Conservation (phyloP, 2,888 invertebrate genomes). For the Corbicula japonica region DNA sequence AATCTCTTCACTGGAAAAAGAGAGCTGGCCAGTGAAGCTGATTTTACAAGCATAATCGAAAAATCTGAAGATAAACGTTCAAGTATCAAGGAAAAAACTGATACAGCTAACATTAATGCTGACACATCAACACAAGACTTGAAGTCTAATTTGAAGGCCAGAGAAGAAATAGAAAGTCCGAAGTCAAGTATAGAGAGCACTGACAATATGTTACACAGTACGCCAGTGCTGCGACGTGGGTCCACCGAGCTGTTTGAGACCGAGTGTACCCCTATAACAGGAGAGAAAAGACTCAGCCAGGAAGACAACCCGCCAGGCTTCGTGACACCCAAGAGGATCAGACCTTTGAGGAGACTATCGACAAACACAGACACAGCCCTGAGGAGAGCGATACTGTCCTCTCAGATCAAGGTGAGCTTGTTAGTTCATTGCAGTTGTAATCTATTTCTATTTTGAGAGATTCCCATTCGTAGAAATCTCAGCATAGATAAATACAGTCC, state of each 20-base stretch:
- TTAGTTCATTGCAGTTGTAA: too few relatives aligned
- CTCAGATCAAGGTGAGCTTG: conserved; percentile 75
- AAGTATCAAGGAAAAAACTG: not conserved
- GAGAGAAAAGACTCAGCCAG: conserved; percentile 31
- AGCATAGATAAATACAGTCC: too few relatives aligned
- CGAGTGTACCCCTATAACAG: conserved; percentile 66
- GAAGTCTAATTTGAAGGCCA: not conserved
- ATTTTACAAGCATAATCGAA: conserved; percentile 18
- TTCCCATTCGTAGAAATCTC: too few relatives aligned
- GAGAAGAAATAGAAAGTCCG: not conserved
- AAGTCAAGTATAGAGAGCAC: not conserved
- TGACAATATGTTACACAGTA: conserved; percentile 55
- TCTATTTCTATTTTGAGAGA: too few relatives aligned
- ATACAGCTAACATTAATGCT: not conserved
- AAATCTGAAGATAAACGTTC: not conserved
- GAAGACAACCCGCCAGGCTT: conserved; percentile 43
- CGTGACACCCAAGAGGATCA: conserved; percentile 68
- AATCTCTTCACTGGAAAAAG: conserved; percentile 54
- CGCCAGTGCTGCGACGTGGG: conserved; percentile 56
- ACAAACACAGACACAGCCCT: conserved; percentile 70
- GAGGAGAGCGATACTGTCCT: conserved; percentile 68
- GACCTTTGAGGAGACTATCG: conserved; percentile 70
- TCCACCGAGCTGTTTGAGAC: conserved; percentile 68
- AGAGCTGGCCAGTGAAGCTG: conserved; percentile 21
- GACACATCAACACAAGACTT: not conserved